Conservation (phyloP, 1,140 invertebrate genomes). For the Drosophila kanapiae region DNA sequence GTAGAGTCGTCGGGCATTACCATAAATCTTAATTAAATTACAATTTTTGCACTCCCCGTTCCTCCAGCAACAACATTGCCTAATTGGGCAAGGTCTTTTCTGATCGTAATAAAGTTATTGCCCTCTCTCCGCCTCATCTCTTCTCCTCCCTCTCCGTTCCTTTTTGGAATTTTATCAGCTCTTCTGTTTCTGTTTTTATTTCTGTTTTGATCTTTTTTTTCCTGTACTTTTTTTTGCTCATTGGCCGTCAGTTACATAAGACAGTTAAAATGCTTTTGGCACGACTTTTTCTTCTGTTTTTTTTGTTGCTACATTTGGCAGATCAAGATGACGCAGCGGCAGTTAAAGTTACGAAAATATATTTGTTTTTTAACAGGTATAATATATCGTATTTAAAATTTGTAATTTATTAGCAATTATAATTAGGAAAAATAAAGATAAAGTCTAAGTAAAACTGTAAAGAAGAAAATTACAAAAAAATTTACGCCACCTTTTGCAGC, state of each 20-base stretch:
- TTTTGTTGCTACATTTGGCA: constrained; percentile 28
- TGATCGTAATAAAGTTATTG: constrained; percentile 65
- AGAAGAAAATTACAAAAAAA: background rate
- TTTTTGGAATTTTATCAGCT: constrained; percentile 34
- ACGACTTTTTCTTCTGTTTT: constrained; percentile 14
- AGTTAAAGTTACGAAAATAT: background rate
- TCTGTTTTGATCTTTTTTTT: constrained; percentile 16
- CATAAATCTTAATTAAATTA: constrained; percentile 58
- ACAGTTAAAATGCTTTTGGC: constrained; percentile 51
- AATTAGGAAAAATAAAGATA: background rate
- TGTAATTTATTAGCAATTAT: background rate
- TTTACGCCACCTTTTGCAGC: too few relatives aligned
- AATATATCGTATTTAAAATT: too few relatives aligned
- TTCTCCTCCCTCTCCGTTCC: background rate
- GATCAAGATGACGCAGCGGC: background rate
- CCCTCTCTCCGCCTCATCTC: constrained; percentile 19
- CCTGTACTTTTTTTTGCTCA: constrained; percentile 16
- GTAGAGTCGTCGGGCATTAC: constrained; percentile 16
- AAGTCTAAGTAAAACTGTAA: background rate
- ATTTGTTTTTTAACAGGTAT: too few relatives aligned
- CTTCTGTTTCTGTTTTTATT: constrained; percentile 15
- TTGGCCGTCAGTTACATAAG: constrained; percentile 50
- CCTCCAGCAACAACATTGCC: constrained; percentile 19
- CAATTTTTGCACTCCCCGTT: constrained; percentile 39
- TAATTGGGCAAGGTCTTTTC: constrained; percentile 65